Evolutionary conservation across 2,888 invertebrate genomes (phyloP), one percentile per base, ranked within the genome.

Genomic region (Cosmorhoe ocellata): DNA sequence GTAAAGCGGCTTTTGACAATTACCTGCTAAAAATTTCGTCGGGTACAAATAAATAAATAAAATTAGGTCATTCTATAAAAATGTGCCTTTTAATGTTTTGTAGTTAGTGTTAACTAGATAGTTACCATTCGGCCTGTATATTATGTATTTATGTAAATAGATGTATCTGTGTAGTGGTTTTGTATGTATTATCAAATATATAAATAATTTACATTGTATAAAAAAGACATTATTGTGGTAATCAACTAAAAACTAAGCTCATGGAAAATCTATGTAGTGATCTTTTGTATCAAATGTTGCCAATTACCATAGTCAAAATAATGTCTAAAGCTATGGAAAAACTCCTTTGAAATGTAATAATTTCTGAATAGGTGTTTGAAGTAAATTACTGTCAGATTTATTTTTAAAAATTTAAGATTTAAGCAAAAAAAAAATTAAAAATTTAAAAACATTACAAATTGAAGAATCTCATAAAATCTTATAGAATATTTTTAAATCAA

Each of bases 31-130:
- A n/a, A n/a, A n/a, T n/a, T n/a, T n/a, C n/a, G n/a, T 28, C 33
- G 43, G 46, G 38, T 51, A 46, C 37, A 28, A 40, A 33, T 36
- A 18, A 51, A 51, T 40, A 50, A 44, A 26, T 42, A 49, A 74
- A 36, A 69, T 75, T 84, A 83, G 81, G 74, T 79, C 71, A 74
- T 81, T 75, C 75, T 85, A 74, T 82, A 74, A 83, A 84, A 77
- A 86, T 85, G 89, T 89, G 89, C 89, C 89, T 89, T 89, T 81
- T 69, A 85, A 74, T 76, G 79, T 81, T 84, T 78, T 81, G 76
- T 86, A 85, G 81, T 67, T 76, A 78, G 73, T 67, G 49, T 68
- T 72, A 53, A 50, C 66, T 79, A 74, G 71, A 54, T 81, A 83
- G 82, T 76, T 69, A 73, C 72, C 70, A 66, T 76, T 81, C 65